Evolutionary conservation across 2,888 invertebrate species (phyloP), one percentile per base, ranked within the genome.

Genomic region (Rhimphoctona megacephalus): DNA sequence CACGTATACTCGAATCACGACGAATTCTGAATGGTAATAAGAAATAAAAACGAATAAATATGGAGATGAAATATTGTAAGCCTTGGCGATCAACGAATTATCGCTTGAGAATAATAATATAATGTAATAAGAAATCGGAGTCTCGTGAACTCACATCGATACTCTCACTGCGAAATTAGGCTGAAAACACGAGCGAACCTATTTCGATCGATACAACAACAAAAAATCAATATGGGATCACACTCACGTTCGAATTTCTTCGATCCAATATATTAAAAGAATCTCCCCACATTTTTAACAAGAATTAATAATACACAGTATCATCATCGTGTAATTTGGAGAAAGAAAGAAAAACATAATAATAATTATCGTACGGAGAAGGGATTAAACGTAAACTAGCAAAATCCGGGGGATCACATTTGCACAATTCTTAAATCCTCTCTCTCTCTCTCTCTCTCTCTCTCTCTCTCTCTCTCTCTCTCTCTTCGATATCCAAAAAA

Each of bases 61-160:
- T 46, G 36, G 6, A 7, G 9, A 61, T 46, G 49, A 72, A 33
- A 61, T 43, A 57, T 61, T 17, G 30, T 22, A 57, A 67, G 66
- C 77, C 67, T 78, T 64, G 69, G 69, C 69, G 78, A 69, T 79
- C 67, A 79, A 81, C 64, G 49, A 81, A 57, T 39, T 73, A 81
- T 81, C 81, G 81, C 72, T 81, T 57, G 73, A 73, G 36, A 79
- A 79, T 73, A 83, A 73, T 73, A 46, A 74, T 83, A 69, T 83
- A 39, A 73, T 79, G 36, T 79, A 17, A 25, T 76, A 69, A 69
- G 57, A 17, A 66, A 61, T 46, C 49, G 52, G 54, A 39, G 57
- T 54, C 52, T 73, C 22, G 52, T 73, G 25, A 49, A 81, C 64
- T 77, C 70, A 22, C 76, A 52, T 69, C 57, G 57, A 79, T 54